phyloP scores from a whole-genome alignment of 1,140 invertebrate genomes.

The Harlomillsia oculata region DNA sequence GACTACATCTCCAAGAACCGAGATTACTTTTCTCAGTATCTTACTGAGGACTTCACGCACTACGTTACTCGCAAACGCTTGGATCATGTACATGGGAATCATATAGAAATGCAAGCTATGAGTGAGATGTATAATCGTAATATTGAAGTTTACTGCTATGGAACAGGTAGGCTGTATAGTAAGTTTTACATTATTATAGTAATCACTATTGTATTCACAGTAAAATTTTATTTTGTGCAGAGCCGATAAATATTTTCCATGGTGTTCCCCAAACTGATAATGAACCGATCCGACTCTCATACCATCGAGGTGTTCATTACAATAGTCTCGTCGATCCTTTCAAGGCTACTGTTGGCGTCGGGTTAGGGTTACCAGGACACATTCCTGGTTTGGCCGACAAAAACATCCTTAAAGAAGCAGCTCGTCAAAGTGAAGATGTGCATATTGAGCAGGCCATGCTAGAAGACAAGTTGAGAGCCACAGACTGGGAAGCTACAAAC shows the following conservation, averaged over 20 bases:
- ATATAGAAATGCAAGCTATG: slow-evolving; percentile 88
- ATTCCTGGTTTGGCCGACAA: slow-evolving; percentile 69
- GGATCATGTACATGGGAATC: slow-evolving; percentile 79
- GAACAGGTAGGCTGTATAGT: slow-evolving; percentile 50
- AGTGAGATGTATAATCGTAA: slow-evolving; percentile 85
- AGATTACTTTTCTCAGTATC: slow-evolving; percentile 86
- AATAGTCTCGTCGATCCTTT: slow-evolving; percentile 84
- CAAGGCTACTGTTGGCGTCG: slow-evolving; percentile 73
- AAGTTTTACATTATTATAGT: slow-evolving; percentile 15
- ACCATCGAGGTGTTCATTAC: slow-evolving; percentile 82
- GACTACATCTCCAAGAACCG: slow-evolving; percentile 82
- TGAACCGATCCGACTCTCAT: slow-evolving; percentile 77
- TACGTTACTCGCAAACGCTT: slow-evolving; percentile 72
- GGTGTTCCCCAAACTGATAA: slow-evolving; percentile 60
- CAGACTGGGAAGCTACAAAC: slow-evolving; percentile 88
- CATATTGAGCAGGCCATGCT: slow-evolving; percentile 86
- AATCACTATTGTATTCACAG: slow-evolving; percentile 13
- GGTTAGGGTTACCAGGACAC: slow-evolving; percentile 73
- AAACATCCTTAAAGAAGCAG: slow-evolving; percentile 65
- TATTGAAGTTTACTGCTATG: slow-evolving; percentile 87
- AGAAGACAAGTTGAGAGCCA: slow-evolving; percentile 81
- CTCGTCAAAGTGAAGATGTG: slow-evolving; percentile 69
- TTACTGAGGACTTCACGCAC: slow-evolving; percentile 81
- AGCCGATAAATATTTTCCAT: slow-evolving; percentile 86
- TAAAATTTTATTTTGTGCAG: slow-evolving; percentile 42